Evolutionary conservation across 2,113 vertebrate genomes (phyloP), one percentile per base, ranked within the genome.

Genomic region (Calyptomena viridis): DNA sequence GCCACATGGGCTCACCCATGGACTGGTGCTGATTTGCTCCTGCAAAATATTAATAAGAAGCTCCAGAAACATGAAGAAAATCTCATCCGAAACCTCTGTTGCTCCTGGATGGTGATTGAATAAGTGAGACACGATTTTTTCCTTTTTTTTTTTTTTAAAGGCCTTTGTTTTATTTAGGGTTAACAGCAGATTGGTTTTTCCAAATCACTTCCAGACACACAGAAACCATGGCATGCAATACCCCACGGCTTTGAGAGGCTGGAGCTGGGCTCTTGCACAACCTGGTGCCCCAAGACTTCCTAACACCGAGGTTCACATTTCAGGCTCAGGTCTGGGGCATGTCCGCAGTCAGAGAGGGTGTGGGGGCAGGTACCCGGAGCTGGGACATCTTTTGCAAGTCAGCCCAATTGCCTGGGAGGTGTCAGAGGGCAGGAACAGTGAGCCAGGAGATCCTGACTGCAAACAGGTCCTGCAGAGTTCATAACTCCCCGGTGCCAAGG

Each of bases 131-230:
- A 39, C 12, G 5, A 49, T n/a, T 78, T 85, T 42, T 44, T 79
- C 20, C 16, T 14, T 49, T 35, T 25, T 52, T 64, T 40, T 37
- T 87, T 85, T 79, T 64, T 52, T 4, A 25, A 71, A 76, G 50
- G 87, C 24, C 72, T 83, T 89, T 95, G 97, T 96, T 97, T 97
- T 94, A 86, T 89, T 96, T 63, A 93, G 97, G 95, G 94, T 96
- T 96, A 97, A 96, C 92, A 81, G 79, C 92, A 87, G 96, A 95
- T 93, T 1, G 5, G 77, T 86, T 95, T 75, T 86, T 92, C 74
- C 95, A 97, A 97, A 97, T 97, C 96, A 97, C 74, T 97, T 97
- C 97, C 97, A 97, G 97, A 96, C 96, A 89, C 92, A 79, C 73
- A 84, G 84, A 92, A 92, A 85, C 92, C 84, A 56, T 92, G 94